Evolutionary conservation across 2,113 vertebrate species (phyloP).

Genomic region (Muscicapa adusta): DNA sequence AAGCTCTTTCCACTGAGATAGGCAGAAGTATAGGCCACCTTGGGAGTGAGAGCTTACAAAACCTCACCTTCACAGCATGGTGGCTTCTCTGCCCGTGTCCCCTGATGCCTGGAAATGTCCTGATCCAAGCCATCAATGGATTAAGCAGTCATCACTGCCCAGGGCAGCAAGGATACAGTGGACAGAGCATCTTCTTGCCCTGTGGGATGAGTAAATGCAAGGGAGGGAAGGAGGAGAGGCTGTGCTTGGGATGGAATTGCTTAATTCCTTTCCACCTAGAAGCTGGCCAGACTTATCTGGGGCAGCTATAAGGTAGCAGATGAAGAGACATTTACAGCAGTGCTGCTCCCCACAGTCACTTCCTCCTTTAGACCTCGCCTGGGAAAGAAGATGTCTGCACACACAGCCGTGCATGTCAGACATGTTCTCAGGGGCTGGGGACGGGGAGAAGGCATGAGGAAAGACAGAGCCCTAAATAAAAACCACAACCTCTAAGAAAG

Average conservation of each 20-base stretch:
- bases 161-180: not conserved
- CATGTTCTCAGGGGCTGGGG: not conserved
- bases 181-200: not conserved
- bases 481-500: not conserved
- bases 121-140: not conserved
- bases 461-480: not conserved
- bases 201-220: not conserved
- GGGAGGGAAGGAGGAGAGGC: not conserved
- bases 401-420: not conserved
- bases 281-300: not conserved
- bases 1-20: not conserved
- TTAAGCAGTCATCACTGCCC: not conserved
- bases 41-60: not conserved
- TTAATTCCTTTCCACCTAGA: not conserved
- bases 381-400: constrained; percentile 23
- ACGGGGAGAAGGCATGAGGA: not conserved
- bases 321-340: constrained; percentile 10
- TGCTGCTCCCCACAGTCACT: not conserved
- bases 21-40: not conserved
- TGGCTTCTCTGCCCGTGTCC: not conserved
- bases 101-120: not conserved
- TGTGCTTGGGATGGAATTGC: not conserved
- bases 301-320: not conserved
- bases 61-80: not conserved
- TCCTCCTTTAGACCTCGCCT: not conserved